Percentiles rank a stretch among this genome's conserved stretches.
phyloP scores from a whole-genome alignment of 2,113 vertebrate genomes.

The Psilopsiagon aurifrons region DNA sequence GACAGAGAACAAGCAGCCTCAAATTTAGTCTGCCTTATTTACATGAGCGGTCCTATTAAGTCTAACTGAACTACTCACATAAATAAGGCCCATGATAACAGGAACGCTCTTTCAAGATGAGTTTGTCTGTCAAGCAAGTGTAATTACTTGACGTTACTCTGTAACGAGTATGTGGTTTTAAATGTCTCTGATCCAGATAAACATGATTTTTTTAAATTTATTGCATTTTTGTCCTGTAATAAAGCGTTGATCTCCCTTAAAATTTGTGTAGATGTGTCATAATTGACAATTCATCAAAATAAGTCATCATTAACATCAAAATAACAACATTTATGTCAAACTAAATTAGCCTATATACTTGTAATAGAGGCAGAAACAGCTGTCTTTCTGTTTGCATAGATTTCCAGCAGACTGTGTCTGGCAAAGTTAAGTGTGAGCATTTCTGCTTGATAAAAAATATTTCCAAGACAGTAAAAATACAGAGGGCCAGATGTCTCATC shows the following conservation, averaged over 20 bases:
- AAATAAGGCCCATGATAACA: not conserved
- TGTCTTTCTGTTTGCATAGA: constrained; percentile 43
- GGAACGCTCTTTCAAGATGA: not conserved
- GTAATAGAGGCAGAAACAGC: constrained; percentile 50
- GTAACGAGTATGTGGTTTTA: constrained; percentile 2
- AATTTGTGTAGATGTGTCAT: constrained; percentile 16
- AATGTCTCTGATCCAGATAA: constrained; percentile 15
- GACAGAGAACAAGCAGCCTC: not conserved
- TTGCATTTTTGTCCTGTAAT: not conserved
- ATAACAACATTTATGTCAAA: constrained; percentile 47
- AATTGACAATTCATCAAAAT: constrained; percentile 56
- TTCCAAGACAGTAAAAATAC: not conserved
- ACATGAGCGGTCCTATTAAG: not conserved
- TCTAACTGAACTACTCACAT: not conserved
- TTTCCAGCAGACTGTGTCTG: constrained; percentile 37
- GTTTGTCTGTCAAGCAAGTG: constrained; percentile 27
- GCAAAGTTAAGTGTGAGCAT: not conserved
- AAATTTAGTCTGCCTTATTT: constrained; percentile 9
- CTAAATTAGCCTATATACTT: constrained; percentile 41
- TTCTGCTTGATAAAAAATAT: constrained; percentile 32
- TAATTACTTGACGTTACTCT: constrained; percentile 36
- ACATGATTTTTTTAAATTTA: not conserved
- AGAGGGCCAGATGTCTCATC: not conserved
- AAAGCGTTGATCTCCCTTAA: not conserved
- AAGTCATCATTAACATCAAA: constrained; percentile 37